Conservation (phyloP, 2,113 vertebrate species). For the Nothocercus julius region DNA sequence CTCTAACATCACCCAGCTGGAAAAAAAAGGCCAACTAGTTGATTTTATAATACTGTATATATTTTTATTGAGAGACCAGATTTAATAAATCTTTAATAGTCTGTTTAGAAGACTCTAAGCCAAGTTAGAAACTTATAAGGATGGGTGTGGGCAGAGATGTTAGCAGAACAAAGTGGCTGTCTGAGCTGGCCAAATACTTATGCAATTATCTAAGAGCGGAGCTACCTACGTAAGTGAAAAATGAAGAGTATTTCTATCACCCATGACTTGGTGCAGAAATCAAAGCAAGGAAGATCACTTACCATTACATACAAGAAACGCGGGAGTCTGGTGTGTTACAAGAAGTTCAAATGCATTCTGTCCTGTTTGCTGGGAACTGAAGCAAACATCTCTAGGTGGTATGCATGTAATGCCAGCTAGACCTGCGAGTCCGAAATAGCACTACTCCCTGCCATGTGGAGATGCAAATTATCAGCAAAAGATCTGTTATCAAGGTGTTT, state of each 20-base stretch:
- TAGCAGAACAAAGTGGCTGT: slow-evolving; percentile 41
- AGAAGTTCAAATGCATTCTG: slow-evolving; percentile 23
- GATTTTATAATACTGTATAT: slow-evolving; percentile 36
- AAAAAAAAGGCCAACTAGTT: slow-evolving; percentile 41
- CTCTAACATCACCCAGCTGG: slow-evolving; percentile 59
- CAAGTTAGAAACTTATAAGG: slow-evolving; percentile 32
- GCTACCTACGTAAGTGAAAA: slow-evolving; percentile 56
- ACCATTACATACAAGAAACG: slow-evolving; percentile 46
- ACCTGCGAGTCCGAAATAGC: background rate
- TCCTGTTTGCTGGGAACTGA: slow-evolving; percentile 35
- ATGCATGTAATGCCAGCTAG: background rate
- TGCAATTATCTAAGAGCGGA: slow-evolving; percentile 65
- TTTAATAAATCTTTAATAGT: slow-evolving; percentile 49
- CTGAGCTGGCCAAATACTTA: slow-evolving; percentile 6
- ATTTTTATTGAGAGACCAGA: slow-evolving; percentile 46
- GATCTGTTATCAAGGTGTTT: background rate
- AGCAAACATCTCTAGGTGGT: slow-evolving; percentile 32
- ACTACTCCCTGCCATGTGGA: slow-evolving; percentile 17
- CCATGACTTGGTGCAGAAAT: slow-evolving; percentile 65
- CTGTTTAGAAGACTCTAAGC: slow-evolving; percentile 40
- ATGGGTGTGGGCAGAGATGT: slow-evolving; percentile 41
- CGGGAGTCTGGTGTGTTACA: slow-evolving; percentile 24
- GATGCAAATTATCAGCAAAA: slow-evolving; percentile 9
- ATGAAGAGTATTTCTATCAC: slow-evolving; percentile 58
- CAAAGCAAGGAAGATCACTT: slow-evolving; percentile 61